Percentiles rank a stretch among this genome's conserved stretches.
phyloP scores from a whole-genome alignment of 2,888 invertebrate genomes.

The Liopterus haemorrhoidalis region DNA sequence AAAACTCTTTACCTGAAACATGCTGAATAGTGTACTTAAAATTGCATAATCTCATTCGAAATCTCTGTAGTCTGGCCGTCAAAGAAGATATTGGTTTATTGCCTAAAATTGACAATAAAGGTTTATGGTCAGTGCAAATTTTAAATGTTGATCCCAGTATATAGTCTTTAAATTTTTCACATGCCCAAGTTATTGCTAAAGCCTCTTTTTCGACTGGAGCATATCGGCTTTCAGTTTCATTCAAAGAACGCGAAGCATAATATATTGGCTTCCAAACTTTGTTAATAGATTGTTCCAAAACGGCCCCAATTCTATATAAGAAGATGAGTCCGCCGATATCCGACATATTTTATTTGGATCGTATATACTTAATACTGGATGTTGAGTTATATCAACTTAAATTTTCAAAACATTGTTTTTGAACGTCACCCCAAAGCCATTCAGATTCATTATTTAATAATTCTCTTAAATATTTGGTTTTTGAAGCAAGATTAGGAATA shows the following conservation, averaged over 20 bases:
- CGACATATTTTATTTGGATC: constrained; percentile 26
- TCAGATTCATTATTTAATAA: constrained; percentile 25
- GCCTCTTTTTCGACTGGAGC: constrained; percentile 30
- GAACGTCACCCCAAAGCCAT: constrained; percentile 26
- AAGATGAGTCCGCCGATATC: constrained; percentile 35
- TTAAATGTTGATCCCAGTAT: constrained; percentile 1
- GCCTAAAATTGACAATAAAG: constrained; percentile 2
- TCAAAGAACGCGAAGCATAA: constrained; percentile 38
- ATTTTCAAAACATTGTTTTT: constrained; percentile 30
- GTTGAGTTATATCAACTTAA: constrained; percentile 28
- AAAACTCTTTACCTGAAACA: constrained; percentile 36
- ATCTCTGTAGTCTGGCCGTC: constrained; percentile 20
- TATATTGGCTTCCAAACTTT: constrained; percentile 32
- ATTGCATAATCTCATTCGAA: constrained; percentile 36
- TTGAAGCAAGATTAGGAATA: constrained; percentile 24
- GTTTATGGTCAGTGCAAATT: not conserved
- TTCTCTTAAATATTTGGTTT: constrained; percentile 26
- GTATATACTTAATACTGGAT: constrained; percentile 34
- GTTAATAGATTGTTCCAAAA: constrained; percentile 31
- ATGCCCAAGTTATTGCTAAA: not conserved
- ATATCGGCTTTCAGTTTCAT: constrained; percentile 36
- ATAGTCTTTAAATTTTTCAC: not conserved
- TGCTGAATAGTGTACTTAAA: constrained; percentile 34
- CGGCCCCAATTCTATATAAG: constrained; percentile 36
- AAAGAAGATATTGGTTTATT: not conserved